phyloP scores from a whole-genome alignment of 2,113 vertebrate species.

The Zosterops pallidus region DNA sequence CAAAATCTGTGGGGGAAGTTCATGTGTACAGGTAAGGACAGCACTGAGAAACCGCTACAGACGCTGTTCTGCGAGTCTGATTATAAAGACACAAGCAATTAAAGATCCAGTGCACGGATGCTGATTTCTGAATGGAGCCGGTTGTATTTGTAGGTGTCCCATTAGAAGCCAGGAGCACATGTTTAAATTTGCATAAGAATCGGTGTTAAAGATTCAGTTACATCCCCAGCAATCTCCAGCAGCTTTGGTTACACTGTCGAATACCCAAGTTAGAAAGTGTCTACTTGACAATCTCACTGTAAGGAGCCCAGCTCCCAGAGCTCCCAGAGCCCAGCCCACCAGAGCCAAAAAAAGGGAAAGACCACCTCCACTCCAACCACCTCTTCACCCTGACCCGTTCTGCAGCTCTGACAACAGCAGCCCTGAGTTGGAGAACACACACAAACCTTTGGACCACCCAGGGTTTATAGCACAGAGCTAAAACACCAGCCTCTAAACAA shows the following conservation, averaged over 20 bases:
- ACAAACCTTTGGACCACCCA: background rate
- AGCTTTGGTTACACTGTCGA: slow-evolving; percentile 16
- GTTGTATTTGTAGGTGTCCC: background rate
- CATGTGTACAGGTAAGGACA: background rate
- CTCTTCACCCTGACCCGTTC: background rate
- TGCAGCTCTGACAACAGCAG: background rate
- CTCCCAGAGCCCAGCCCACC: background rate
- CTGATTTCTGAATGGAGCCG: background rate
- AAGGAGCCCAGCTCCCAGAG: background rate
- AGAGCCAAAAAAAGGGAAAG: background rate
- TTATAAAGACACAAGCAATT: background rate
- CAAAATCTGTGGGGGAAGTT: background rate
- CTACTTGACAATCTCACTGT: background rate
- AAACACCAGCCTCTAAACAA: background rate
- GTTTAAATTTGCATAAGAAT: slow-evolving; percentile 52
- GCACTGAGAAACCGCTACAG: background rate
- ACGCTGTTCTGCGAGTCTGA: background rate
- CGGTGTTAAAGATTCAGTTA: slow-evolving; percentile 43
- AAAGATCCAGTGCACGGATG: background rate
- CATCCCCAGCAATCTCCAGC: background rate
- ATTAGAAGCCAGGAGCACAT: background rate
- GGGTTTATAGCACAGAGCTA: background rate
- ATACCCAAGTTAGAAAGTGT: background rate
- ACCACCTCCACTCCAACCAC: background rate
- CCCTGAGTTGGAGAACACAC: background rate